A percentile compares a stretch with the other conserved stretches of the same genome.
Conservation (phyloP, 2,113 vertebrate species). For the Scatophagus argus region DNA sequence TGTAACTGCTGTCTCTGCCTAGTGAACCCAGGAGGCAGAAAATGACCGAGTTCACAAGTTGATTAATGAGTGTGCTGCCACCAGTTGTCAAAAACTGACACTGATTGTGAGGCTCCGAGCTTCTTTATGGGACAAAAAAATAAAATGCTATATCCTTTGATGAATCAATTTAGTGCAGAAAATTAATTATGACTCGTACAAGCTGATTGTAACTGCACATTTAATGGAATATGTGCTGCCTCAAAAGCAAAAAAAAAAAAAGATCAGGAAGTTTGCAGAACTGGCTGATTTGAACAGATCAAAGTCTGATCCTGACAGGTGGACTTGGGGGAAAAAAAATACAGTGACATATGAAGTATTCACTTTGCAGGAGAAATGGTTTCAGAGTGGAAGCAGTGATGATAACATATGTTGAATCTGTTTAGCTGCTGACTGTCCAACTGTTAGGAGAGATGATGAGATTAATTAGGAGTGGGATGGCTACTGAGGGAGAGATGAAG, state of each 20-base stretch:
- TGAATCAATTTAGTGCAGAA: conserved; percentile 72
- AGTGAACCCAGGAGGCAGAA: conserved; percentile 82
- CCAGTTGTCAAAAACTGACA: conserved; percentile 80
- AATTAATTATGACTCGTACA: conserved; percentile 31
- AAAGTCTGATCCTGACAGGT: conserved; percentile 38
- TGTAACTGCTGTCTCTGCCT: conserved; percentile 77
- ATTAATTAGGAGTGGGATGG: conserved; percentile 78
- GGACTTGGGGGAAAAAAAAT: conserved; percentile 17
- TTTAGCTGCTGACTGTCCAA: conserved; percentile 74
- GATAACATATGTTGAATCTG: conserved; percentile 74
- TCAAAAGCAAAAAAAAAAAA: conserved; percentile 12
- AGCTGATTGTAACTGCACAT: neutral
- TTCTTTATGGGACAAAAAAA: conserved; percentile 47
- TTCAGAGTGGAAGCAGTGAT: conserved; percentile 40
- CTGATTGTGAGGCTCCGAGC: conserved; percentile 73
- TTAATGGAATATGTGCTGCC: conserved; percentile 1
- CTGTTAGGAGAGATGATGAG: conserved; percentile 78
- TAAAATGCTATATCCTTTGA: conserved; percentile 42
- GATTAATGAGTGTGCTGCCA: conserved; percentile 84
- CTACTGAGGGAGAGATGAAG: conserved; percentile 80
- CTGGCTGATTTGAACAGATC: neutral
- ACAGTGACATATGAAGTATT: conserved; percentile 27
- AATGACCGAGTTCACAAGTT: conserved; percentile 83
- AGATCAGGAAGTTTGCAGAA: conserved; percentile 8
- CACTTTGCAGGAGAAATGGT: conserved; percentile 41